Conservation (phyloP, 2,113 vertebrate species). For the Podiceps cristatus region DNA sequence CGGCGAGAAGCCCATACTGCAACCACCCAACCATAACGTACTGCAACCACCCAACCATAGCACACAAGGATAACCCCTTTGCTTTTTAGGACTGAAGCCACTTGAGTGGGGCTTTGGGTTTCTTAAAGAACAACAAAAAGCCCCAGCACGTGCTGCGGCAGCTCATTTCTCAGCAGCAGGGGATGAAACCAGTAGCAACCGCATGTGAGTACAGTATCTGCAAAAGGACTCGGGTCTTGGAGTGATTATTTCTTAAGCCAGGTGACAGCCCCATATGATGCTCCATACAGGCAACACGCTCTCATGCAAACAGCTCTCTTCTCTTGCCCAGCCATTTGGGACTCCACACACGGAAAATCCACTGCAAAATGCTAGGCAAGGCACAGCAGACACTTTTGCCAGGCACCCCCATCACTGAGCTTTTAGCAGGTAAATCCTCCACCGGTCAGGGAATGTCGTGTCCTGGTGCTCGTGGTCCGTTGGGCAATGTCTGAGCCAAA, state of each 20-base stretch:
- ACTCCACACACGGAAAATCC: neutral
- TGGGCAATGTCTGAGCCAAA: neutral
- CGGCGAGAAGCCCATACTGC: neutral
- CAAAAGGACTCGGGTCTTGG: neutral
- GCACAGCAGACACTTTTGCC: neutral
- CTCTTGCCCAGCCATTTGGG: neutral
- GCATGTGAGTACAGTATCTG: neutral
- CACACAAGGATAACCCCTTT: neutral
- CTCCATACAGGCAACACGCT: neutral
- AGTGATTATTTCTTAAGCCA: neutral
- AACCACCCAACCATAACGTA: neutral
- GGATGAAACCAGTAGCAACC: neutral
- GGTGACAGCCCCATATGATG: fast-evolving
- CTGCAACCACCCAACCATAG: neutral
- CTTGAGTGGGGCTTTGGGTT: neutral
- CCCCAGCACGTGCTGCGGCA: neutral
- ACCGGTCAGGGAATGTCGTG: fast-evolving
- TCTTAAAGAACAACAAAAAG: neutral
- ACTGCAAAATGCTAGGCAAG: neutral
- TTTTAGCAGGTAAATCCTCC: neutral
- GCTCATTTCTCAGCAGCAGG: neutral
- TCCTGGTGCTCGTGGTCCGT: neutral
- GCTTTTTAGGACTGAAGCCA: neutral
- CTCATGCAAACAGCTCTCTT: neutral
- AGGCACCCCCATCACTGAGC: fast-evolving